These are phyloP conservation scores for Zaprionus obscuricornis DNA, from an alignment of 2,888 invertebrate genomes.

Conservation along the genomic window DNA sequence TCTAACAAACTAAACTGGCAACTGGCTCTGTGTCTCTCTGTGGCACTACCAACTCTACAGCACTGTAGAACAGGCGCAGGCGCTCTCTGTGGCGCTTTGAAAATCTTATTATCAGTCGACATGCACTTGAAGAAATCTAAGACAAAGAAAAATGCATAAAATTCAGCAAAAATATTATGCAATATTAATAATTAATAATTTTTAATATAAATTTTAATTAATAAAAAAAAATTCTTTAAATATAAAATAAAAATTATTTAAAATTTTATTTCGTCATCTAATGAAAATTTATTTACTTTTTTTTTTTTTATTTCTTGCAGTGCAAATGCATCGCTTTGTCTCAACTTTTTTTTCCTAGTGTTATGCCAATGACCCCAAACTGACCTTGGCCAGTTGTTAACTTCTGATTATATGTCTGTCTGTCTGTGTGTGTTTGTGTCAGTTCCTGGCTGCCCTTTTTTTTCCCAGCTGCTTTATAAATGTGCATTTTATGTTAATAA, in stretches of 20 bases:
- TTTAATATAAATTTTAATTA: too few relatives aligned
- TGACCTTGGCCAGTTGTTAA: slow-evolving; percentile 58
- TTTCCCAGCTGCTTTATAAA: slow-evolving; percentile 41
- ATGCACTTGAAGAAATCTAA: too few relatives aligned
- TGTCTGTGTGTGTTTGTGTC: not conserved
- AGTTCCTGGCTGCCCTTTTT: slow-evolving; percentile 1
- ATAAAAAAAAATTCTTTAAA: too few relatives aligned
- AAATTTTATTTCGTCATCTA: too few relatives aligned
- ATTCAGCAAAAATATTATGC: too few relatives aligned
- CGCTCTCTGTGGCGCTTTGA: slow-evolving; percentile 53
- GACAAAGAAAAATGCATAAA: too few relatives aligned
- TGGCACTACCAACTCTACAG: slow-evolving; percentile 29
- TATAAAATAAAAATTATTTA: too few relatives aligned
- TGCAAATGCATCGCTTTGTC: slow-evolving; percentile 6
- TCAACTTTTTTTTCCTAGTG: slow-evolving; percentile 46
- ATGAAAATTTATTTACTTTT: too few relatives aligned
- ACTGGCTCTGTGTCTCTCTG: slow-evolving; percentile 40
- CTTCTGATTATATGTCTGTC: not conserved
- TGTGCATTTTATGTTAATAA: slow-evolving; percentile 60
- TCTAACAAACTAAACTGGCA: slow-evolving; percentile 79
- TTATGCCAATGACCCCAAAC: slow-evolving; percentile 63
- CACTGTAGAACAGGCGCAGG: slow-evolving; percentile 32
- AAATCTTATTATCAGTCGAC: slow-evolving; percentile 39
- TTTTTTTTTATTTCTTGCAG: not conserved
- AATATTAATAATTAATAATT: too few relatives aligned